These are phyloP conservation scores for Heptranchias perlo DNA, from an alignment of 2,113 vertebrate species.

Conservation along the genomic window DNA sequence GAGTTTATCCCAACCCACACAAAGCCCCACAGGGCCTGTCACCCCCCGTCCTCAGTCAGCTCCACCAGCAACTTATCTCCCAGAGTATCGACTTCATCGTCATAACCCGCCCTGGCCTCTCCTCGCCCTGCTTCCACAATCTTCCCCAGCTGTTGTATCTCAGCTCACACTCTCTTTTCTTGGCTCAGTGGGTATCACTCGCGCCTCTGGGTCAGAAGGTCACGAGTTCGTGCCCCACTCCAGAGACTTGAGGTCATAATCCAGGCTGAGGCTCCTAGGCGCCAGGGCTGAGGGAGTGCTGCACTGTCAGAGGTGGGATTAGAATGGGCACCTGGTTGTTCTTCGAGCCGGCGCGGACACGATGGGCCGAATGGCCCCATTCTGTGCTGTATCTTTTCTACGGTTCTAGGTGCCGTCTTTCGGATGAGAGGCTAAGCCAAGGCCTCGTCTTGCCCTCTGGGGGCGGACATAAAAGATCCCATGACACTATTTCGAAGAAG, in stretches of 20 bases:
- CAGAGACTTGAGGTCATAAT: background rate
- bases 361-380: no score
- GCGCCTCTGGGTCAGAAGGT: background rate
- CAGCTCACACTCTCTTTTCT: no score
- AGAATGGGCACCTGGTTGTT: no score
- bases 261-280: background rate
- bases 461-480: background rate
- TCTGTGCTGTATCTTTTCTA: no score
- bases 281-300: background rate
- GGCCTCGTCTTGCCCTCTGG: background rate
- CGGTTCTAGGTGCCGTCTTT: background rate
- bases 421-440: background rate
- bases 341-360: no score
- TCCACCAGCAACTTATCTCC: no score
- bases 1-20: background rate
- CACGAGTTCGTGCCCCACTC: background rate
- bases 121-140: background rate
- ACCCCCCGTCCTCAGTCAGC: no score
- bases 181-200: background rate
- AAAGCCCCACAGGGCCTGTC: no score
- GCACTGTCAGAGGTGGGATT: background rate
- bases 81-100: no score
- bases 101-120: background rate
- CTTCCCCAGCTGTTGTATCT: background rate
- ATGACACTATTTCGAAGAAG: background rate